Evolutionary conservation across 2,797 vertebrate species (phyloP).

Genomic region (Chelon auratus): DNA sequence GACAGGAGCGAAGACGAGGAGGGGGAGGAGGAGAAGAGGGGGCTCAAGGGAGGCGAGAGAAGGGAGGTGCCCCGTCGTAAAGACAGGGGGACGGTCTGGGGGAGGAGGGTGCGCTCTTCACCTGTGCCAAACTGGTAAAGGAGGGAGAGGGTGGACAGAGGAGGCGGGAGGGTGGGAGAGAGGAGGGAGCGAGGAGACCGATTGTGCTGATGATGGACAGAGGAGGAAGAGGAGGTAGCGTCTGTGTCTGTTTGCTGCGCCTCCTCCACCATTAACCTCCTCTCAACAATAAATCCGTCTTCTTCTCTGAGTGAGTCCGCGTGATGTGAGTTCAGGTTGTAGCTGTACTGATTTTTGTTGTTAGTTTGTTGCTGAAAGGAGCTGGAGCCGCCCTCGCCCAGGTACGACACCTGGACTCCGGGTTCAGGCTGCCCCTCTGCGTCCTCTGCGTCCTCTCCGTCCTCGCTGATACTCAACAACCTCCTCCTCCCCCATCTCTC

Average conservation of each 20-base stretch:
- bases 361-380: conserved; percentile 31
- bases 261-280: conserved; percentile 14
- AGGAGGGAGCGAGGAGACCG: conserved; percentile 78
- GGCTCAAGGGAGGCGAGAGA: conserved; percentile 63
- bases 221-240: conserved; percentile 52
- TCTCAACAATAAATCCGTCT: conserved; percentile 51
- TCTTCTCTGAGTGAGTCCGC: conserved; percentile 56
- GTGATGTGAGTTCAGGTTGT: conserved; percentile 60
- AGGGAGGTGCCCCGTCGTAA: conserved; percentile 72
- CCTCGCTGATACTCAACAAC: conserved; percentile 75
- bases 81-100: conserved; percentile 72
- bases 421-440: conserved; percentile 22
- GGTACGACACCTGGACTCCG: conserved; percentile 35
- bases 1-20: conserved; percentile 64
- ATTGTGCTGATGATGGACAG: conserved; percentile 61
- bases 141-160: conserved; percentile 83
- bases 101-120: conserved; percentile 78
- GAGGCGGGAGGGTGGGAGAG: conserved; percentile 74
- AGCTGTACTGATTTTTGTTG: conserved; percentile 71
- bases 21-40: conserved; percentile 63
- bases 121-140: conserved; percentile 79
- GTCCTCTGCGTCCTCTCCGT: conserved; percentile 64
- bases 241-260: conserved; percentile 29
- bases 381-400: not conserved
- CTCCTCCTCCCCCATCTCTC: conserved; percentile 75